These are phyloP conservation scores for Idaea biselata DNA, from an alignment of 2,888 invertebrate species.

Conservation along the genomic window DNA sequence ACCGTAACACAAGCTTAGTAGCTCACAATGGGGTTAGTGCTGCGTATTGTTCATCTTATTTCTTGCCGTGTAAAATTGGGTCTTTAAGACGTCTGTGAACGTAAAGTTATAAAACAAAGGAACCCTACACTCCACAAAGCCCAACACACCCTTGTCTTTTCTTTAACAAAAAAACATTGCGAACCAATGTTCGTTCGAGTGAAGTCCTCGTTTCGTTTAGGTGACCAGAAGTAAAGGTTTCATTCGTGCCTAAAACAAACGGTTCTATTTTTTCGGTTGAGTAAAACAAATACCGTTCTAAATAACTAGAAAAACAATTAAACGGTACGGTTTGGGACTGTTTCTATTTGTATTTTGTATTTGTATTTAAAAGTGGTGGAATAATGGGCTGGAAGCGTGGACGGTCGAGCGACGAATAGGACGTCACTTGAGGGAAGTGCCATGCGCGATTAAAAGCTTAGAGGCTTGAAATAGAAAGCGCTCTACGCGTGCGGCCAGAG, in stretches of 20 bases:
- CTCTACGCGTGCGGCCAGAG: too few species aligned
- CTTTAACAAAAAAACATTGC: slow-evolving; percentile 29
- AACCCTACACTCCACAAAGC: too few species aligned
- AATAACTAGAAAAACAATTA: slow-evolving; percentile 22
- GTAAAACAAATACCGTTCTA: slow-evolving; percentile 13
- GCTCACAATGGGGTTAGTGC: too few species aligned
- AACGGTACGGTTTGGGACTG: slow-evolving; percentile 21
- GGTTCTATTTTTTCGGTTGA: slow-evolving; percentile 10
- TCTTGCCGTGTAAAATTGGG: too few species aligned
- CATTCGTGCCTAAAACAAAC: slow-evolving; percentile 18
- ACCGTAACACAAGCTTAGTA: too few species aligned
- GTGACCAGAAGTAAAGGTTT: slow-evolving; percentile 18
- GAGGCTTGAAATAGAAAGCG: too few species aligned
- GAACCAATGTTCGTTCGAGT: slow-evolving; percentile 14
- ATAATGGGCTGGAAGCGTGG: slow-evolving; percentile 29
- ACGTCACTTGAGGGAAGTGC: slow-evolving; percentile 46
- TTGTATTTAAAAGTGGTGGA: slow-evolving; percentile 19
- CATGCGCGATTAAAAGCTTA: slow-evolving; percentile 63
- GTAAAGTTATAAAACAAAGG: too few species aligned
- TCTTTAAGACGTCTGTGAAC: too few species aligned
- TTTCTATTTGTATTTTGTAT: not conserved
- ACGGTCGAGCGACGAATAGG: slow-evolving; percentile 19
- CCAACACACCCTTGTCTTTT: slow-evolving; percentile 14
- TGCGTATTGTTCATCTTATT: too few species aligned
- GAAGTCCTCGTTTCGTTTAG: slow-evolving; percentile 20